A percentile compares a stretch with the other conserved stretches of the same genome.
phyloP scores from a whole-genome alignment of 1,140 invertebrate species.

The Drosophila mayri region DNA sequence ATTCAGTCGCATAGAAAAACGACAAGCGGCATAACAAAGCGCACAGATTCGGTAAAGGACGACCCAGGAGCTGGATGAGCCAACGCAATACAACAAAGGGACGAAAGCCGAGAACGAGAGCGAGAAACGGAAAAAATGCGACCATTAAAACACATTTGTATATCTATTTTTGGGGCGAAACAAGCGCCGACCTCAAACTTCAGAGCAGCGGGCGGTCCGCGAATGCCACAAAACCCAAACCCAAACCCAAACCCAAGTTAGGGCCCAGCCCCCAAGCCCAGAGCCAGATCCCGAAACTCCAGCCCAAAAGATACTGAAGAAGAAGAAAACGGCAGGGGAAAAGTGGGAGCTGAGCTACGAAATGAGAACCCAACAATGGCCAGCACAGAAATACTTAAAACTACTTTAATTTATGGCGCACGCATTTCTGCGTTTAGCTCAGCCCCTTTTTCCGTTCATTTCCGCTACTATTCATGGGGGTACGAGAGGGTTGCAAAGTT shows the following conservation, averaged over 20 bases:
- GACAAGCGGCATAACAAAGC: slow-evolving; percentile 81
- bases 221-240: slow-evolving; percentile 34
- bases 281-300: slow-evolving; percentile 29
- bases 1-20: slow-evolving; percentile 81
- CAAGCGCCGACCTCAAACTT: slow-evolving; percentile 50
- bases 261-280: slow-evolving; percentile 24
- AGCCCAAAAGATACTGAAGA: slow-evolving; percentile 29
- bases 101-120: slow-evolving; percentile 10
- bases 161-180: slow-evolving; percentile 80
- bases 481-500: slow-evolving; percentile 10
- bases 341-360: neutral
- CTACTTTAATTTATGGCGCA: slow-evolving; percentile 81
- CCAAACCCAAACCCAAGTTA: slow-evolving; percentile 36
- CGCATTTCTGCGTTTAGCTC: slow-evolving; percentile 77
- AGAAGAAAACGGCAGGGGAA: neutral
- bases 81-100: slow-evolving; percentile 48
- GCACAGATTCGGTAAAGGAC: slow-evolving; percentile 64
- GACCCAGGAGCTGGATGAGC: slow-evolving; percentile 27
- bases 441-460: slow-evolving; percentile 45
- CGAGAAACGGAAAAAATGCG: slow-evolving; percentile 64
- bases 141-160: slow-evolving; percentile 83
- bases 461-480: slow-evolving; percentile 44
- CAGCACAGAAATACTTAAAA: slow-evolving; percentile 65
- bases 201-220: slow-evolving; percentile 47
- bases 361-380: slow-evolving; percentile 27